Percentiles rank a stretch among this genome's conserved stretches.
These are phyloP conservation scores for Unio delphinus DNA, from an alignment of 2,888 invertebrate genomes.

Conservation along the genomic window DNA sequence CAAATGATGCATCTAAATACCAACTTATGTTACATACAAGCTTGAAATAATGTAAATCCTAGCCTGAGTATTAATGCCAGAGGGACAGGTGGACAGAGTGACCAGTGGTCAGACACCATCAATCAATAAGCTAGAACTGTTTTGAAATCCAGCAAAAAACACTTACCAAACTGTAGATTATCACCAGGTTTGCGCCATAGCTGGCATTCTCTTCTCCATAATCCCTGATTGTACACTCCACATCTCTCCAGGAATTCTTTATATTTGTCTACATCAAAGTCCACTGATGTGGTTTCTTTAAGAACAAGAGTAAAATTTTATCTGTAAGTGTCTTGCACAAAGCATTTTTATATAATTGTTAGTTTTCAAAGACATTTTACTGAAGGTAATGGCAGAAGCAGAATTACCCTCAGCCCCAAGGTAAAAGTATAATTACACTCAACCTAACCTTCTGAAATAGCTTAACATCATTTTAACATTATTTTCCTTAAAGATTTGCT, in stretches of 20 bases:
- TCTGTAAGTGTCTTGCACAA: too few relatives aligned
- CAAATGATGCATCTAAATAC: too few relatives aligned
- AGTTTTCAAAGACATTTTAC: background rate
- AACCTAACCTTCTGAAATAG: too few relatives aligned
- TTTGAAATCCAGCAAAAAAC: background rate
- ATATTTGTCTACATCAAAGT: slow-evolving; percentile 37
- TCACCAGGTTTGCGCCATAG: slow-evolving; percentile 2
- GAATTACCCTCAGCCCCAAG: too few relatives aligned
- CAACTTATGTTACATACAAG: too few relatives aligned
- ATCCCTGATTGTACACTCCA: slow-evolving; percentile 47
- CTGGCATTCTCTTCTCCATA: slow-evolving; percentile 47
- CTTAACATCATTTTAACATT: too few relatives aligned
- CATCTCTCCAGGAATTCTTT: slow-evolving; percentile 36
- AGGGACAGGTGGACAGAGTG: too few relatives aligned
- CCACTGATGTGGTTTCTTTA: slow-evolving; percentile 39
- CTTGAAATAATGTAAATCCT: background rate
- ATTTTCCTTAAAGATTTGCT: too few relatives aligned
- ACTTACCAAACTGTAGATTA: slow-evolving; percentile 19
- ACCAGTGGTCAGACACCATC: too few relatives aligned
- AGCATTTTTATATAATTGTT: too few relatives aligned
- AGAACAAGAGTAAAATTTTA: background rate
- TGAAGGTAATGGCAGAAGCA: background rate
- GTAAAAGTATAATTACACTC: too few relatives aligned
- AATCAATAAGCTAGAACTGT: too few relatives aligned
- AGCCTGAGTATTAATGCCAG: background rate